Evolutionary conservation across 2,113 vertebrate genomes (phyloP), one percentile per base, ranked within the genome.

Genomic region (Nycticryphes semicollaris): DNA sequence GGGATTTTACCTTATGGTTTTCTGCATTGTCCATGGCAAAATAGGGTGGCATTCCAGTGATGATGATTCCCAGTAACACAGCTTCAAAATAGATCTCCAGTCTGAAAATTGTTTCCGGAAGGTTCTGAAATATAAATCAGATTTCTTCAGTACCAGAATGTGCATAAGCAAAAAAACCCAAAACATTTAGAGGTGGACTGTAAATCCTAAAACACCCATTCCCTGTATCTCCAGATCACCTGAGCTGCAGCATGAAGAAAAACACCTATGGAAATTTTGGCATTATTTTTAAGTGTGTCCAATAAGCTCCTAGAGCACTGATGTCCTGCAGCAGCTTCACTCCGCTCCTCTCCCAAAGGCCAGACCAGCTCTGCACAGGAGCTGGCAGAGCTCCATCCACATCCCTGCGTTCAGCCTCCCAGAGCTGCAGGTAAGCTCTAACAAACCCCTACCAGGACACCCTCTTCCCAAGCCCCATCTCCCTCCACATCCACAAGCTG

Each of bases 21-120:
- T 99, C 98, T 3, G 99, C 99, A 68, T 99, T 99, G 86, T 99
- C 99, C 99, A 99, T 99, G 28, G 99, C 99, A 23, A 99, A 99
- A 86, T 99, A 99, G 6, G 99, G 99, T 0, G 99, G 99, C 98
- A 99, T 99, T 2, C 99, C 99, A 12, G 99, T 98, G 17, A 99
- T 98, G 84, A 99, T 97, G 97, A 99, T 98, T 30, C 99, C 99
- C 92, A 99, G 98, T 6, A 99, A 97, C 92, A 99, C 98, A 3
- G 99, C 98, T 91, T 98, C 97, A 75, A 98, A 98, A 76, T 98
- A 98, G n/a, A 98, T 96, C 77, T 98, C 98, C 22, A 98, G 74
- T 87, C 96, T 98, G 94, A 98, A 98, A 64, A 98, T 96, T 0
- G 97, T 98, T 70, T 98, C 98, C 63, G 97, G 97, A 53, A 98